Evolutionary conservation across 1,140 invertebrate species (phyloP).

Genomic region (Nixonia krombeini): DNA sequence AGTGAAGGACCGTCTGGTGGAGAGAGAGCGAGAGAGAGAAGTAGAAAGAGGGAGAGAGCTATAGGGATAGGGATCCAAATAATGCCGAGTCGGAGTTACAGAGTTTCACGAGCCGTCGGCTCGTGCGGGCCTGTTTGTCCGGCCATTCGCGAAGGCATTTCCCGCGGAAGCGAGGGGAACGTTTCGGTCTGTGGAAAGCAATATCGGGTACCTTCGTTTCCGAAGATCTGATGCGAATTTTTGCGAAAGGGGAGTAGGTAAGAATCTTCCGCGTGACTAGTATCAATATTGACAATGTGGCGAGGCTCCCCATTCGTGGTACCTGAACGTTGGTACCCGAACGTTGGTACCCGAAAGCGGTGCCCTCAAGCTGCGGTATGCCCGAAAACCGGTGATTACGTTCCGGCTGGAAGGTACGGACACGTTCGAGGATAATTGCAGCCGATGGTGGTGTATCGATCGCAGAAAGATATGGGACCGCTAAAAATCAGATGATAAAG

Average conservation of each 20-base stretch:
- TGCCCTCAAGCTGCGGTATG: not conserved
- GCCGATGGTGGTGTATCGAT: conserved; percentile 43
- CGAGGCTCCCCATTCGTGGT: no score
- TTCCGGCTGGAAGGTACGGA: conserved; percentile 5
- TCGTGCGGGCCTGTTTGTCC: conserved; percentile 52
- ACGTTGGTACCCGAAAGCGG: conserved; percentile 16
- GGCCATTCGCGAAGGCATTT: not conserved
- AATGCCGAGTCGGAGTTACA: conserved; percentile 64
- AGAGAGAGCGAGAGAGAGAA: conserved; percentile 52
- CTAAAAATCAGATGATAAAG: conserved; percentile 64
- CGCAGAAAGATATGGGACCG: conserved; percentile 41
- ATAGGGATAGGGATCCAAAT: conserved; percentile 66
- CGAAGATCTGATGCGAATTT: no score
- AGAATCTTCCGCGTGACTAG: no score
- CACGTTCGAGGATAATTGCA: conserved; percentile 33
- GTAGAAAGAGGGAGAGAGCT: conserved; percentile 54
- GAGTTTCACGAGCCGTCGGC: conserved; percentile 66
- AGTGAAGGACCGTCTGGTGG: conserved; percentile 31
- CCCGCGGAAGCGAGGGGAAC: conserved; percentile 11
- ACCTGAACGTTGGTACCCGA: no score
- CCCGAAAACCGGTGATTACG: not conserved
- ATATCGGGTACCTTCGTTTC: no score
- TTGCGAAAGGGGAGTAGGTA: no score
- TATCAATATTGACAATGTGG: no score
- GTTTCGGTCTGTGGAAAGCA: conserved; percentile 1